phyloP scores from a whole-genome alignment of 92 coral and sea anemone species.

The Ricordea florida region DNA sequence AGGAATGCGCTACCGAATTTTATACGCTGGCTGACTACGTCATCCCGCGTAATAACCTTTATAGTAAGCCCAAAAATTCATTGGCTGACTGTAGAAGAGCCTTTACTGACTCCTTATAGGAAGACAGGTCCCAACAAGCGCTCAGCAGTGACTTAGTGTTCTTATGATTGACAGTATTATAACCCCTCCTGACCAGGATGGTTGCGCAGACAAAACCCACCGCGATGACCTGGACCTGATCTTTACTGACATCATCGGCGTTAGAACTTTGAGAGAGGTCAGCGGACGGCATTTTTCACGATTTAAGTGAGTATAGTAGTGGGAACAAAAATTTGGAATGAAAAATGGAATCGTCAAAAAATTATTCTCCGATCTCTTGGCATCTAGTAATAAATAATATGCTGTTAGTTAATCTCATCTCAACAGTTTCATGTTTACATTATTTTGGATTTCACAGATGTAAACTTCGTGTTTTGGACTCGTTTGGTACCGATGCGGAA shows the following conservation, averaged over 20 bases:
- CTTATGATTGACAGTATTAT: background rate
- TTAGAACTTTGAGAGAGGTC: background rate
- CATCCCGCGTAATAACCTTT: too few species aligned
- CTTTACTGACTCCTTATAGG: background rate
- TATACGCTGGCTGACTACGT: too few species aligned
- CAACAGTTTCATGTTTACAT: background rate
- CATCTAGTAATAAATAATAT: too few species aligned
- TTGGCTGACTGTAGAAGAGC: too few species aligned
- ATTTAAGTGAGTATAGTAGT: conserved; percentile 48
- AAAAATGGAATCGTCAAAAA: too few species aligned
- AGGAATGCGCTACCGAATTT: too few species aligned
- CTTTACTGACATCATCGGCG: conserved; percentile 81
- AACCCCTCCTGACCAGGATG: conserved; percentile 25
- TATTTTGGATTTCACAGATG: conserved; percentile 53
- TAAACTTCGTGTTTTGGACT: conserved; percentile 79
- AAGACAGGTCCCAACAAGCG: background rate
- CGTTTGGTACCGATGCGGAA: conserved; percentile 97
- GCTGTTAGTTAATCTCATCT: too few species aligned
- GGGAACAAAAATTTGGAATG: background rate
- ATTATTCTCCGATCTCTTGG: too few species aligned
- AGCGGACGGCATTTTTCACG: conserved; percentile 55
- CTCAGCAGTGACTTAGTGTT: background rate
- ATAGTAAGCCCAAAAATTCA: too few species aligned
- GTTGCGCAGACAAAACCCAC: conserved; percentile 54
- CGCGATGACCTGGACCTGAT: conserved; percentile 64